These are phyloP conservation scores for Zeugodacus cucurbitae DNA, from an alignment of 1,140 invertebrate genomes.

Conservation along the genomic window DNA sequence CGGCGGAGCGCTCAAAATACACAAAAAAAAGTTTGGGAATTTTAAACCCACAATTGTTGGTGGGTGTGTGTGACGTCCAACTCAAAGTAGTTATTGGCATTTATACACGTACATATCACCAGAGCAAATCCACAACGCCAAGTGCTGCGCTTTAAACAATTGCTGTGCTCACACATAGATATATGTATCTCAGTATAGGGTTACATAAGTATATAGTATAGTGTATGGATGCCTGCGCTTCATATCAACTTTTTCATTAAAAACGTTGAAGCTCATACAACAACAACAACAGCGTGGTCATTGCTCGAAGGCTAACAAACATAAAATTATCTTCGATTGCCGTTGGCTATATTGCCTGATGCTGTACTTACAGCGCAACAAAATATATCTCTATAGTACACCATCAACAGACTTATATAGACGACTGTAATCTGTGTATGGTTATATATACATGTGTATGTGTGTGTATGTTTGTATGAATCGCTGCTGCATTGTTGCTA, in stretches of 20 bases:
- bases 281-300: no score
- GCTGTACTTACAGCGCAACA: background rate
- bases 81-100: background rate
- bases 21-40: background rate
- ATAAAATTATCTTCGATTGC: conserved; percentile 1
- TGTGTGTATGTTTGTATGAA: background rate
- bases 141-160: no score
- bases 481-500: background rate
- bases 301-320: background rate
- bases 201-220: no score
- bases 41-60: background rate
- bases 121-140: no score
- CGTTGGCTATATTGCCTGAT: background rate
- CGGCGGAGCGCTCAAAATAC: background rate
- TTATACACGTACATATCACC: background rate
- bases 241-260: background rate
- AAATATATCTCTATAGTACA: no score
- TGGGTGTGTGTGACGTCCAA: background rate
- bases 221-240: background rate
- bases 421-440: background rate
- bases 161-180: background rate
- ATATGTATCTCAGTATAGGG: background rate
- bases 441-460: background rate
- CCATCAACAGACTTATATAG: background rate
- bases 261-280: background rate